Evolutionary conservation across 2,888 invertebrate genomes (phyloP), one percentile per base, ranked within the genome.

Genomic region (Scaptomyza polygonia): DNA sequence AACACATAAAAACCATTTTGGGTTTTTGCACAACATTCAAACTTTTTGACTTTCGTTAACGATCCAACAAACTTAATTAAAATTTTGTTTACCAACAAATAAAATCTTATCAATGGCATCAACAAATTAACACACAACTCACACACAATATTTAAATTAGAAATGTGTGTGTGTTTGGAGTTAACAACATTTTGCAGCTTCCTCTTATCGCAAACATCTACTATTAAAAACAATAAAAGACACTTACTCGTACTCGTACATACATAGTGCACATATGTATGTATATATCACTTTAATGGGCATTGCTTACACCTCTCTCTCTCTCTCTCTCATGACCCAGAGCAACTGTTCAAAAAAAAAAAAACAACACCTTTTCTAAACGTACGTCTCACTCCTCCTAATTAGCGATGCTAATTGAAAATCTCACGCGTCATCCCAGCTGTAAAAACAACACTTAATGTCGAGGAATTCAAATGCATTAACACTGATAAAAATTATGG

Each of bases 331-430:
- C n/a, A n/a, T n/a, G 53, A 45, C 61, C 54, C 49, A 71, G 43
- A 55, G 58, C 45, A 51, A 42, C 40, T 72, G 42, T 58, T 54
- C 56, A 45, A 3, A 11, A 14, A 59, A 45, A 3, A 11, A 14
- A 36, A 16, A 39, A 16, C 39, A 39, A 36, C 77, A 66, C 72
- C 59, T 64, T 49, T 39, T 9, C 16, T 9, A 9, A 16, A 39
- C 53, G 59, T 16, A 49, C 65, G 40, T 30, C 52, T 65, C 34
- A 43, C 74, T 75, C 73, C 54, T 49, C 30, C 56, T 77, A 73
- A 88, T 86, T 88, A 88, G 65, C 71, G 72, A 59, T 70, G 66
- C 71, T 77, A 81, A 79, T 81, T 74, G 82, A 81, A 81, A 81
- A 74, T 64, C 63, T 70, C 66, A 73, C 74, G 77, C 73, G 66